Conservation (phyloP, 2,797 vertebrate genomes). For the Sebastes melanostomus region DNA sequence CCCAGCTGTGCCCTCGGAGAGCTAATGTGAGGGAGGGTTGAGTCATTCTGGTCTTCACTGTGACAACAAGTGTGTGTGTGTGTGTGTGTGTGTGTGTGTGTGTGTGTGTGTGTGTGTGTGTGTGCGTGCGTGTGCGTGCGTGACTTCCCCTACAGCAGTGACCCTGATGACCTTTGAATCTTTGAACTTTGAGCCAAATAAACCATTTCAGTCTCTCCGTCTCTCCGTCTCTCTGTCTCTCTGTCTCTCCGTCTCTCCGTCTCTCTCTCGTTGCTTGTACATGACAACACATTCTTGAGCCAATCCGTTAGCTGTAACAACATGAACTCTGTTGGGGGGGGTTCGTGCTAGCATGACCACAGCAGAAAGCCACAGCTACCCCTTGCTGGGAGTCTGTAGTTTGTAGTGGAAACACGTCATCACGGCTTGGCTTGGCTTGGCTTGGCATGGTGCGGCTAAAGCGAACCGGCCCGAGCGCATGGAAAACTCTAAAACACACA, state of each 20-base stretch:
- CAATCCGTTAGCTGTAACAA: background rate
- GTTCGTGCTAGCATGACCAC: background rate
- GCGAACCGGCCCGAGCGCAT: background rate
- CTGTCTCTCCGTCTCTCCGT: background rate
- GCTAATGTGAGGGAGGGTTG: conserved; percentile 42
- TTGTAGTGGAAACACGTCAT: background rate
- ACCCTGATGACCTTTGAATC: conserved; percentile 36
- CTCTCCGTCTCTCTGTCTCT: no score
- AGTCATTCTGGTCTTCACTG: conserved; percentile 39
- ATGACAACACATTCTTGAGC: background rate
- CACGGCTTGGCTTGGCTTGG: background rate
- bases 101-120: background rate
- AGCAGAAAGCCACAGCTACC: background rate
- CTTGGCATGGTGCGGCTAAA: background rate
- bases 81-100: background rate
- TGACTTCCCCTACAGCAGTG: conserved; percentile 11
- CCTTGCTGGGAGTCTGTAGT: background rate
- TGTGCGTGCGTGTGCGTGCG: background rate
- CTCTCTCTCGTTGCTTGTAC: background rate
- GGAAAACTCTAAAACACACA: background rate
- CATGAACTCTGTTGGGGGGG: background rate
- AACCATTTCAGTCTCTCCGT: background rate
- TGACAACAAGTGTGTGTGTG: conserved; percentile 19
- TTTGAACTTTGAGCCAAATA: conserved; percentile 28
- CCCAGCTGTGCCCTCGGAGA: conserved; percentile 53